Base-by-base conservation (phyloP, 2,797 vertebrate species). In the Catamblyrhynchus diadema region DNA sequence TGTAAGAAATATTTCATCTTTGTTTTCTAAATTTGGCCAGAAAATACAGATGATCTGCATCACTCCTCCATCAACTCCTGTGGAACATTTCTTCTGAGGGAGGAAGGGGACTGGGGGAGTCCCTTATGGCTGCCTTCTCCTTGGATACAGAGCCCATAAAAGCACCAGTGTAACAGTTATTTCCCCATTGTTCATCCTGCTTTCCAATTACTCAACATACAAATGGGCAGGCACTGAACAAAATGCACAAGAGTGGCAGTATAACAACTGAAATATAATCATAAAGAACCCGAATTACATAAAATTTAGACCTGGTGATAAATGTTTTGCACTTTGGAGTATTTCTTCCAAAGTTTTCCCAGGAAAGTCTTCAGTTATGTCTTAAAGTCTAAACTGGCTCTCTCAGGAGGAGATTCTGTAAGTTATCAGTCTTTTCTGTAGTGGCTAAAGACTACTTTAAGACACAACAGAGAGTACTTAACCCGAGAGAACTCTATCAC, bases 341-440 rank as follows among this genome's bases (percentile, higher is more conserved):
- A 95, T 80, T 82, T 91, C 60, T 80, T 77, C 56, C 27, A 14
- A 82, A 37, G 57, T 82, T 94, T 93, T 91, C 81, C 67, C 88
- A 82, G 60, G 77, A 50, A 93, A 77, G 72, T 60, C 69, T 93
- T 85, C 56, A 66, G 53, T 94, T 91, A 79, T 28, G 41, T 71
- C 70, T 78, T 65, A 56, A 44, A 93, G 65, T 39, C 56, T 84
- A 70, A 91, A 90, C 56, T 75, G 44, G 20, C 47, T 93, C 66
- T 70, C 88, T 75, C 3, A 7, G 88, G 65, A 90, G 41, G 30
- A 64, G 35, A 67, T 47, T 86, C 66, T 86, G 2, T 61, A 60
- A 88, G 62, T 72, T 84, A 92, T 65, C 81, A 54, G 47, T 90
- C 77, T 93, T 79, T 51, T 66, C 73, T 81, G 28, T 54, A 79